Evolutionary conservation across 1,140 invertebrate genomes (phyloP).

Genomic region (Chlorops oryzae): DNA sequence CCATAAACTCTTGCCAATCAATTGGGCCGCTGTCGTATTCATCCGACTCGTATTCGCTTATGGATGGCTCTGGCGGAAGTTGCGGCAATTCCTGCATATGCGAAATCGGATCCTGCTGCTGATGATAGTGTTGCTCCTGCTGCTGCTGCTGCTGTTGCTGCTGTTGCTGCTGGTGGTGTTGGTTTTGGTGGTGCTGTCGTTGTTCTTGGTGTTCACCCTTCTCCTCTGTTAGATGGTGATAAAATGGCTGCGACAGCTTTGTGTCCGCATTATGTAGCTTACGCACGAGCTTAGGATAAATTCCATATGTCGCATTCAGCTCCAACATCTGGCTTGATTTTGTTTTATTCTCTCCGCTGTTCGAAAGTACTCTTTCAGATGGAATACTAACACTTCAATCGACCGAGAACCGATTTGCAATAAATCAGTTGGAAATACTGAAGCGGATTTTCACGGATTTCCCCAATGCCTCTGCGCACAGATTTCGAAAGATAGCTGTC

Average conservation of each 20-base stretch:
- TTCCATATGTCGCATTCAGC: not conserved
- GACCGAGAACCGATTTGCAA: too few species aligned
- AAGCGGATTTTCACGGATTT: too few species aligned
- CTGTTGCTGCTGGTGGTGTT: not conserved
- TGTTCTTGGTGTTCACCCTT: too few species aligned
- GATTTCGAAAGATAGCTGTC: too few species aligned
- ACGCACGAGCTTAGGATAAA: slow-evolving; percentile 1
- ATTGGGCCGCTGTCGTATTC: slow-evolving; percentile 13
- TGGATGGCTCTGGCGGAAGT: not conserved
- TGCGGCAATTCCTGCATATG: slow-evolving; percentile 3
- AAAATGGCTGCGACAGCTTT: too few species aligned
- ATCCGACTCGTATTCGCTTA: slow-evolving; percentile 9
- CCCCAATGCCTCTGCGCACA: too few species aligned
- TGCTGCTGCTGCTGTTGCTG: slow-evolving; percentile 8
- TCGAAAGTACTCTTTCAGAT: too few species aligned
- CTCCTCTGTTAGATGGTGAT: too few species aligned
- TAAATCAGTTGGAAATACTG: too few species aligned
- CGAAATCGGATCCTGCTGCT: not conserved
- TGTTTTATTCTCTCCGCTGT: too few species aligned
- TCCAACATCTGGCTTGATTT: slow-evolving; percentile 8
- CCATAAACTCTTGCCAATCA: slow-evolving; percentile 12
- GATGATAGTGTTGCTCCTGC: not conserved
- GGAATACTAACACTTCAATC: too few species aligned
- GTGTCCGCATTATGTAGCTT: too few species aligned
- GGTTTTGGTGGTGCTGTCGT: not conserved